Percentiles rank a stretch among this genome's conserved stretches.
Evolutionary conservation across 2,888 invertebrate genomes (phyloP).

Genomic region (Catocala fraxini): DNA sequence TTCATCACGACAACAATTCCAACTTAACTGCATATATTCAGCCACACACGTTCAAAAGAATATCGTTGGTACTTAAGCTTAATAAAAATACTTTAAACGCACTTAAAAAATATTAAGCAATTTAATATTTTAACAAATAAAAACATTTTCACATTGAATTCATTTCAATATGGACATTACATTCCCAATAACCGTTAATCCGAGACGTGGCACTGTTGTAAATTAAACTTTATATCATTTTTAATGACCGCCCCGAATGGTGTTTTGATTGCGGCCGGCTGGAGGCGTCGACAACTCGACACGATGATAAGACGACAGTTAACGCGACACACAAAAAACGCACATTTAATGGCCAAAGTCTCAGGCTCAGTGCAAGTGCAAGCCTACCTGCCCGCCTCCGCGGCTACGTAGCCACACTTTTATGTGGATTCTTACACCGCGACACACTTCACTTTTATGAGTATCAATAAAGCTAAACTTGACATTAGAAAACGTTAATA

Average conservation of each 20-base stretch:
- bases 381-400: slow-evolving; percentile 40
- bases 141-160: slow-evolving; percentile 73
- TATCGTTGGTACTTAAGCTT: not conserved
- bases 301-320: slow-evolving; percentile 85
- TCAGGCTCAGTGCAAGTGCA: slow-evolving; percentile 40
- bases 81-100: slow-evolving; percentile 6
- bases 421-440: slow-evolving; percentile 79
- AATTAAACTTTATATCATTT: slow-evolving; percentile 87
- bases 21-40: not conserved
- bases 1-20: not conserved
- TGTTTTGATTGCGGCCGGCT: slow-evolving; percentile 86
- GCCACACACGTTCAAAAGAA: not conserved
- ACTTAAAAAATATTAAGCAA: slow-evolving; percentile 46
- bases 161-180: slow-evolving; percentile 76
- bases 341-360: slow-evolving; percentile 78
- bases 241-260: slow-evolving; percentile 84
- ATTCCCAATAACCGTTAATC: slow-evolving; percentile 83
- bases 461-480: slow-evolving; percentile 71
- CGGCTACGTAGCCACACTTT: slow-evolving; percentile 63
- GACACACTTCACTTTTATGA: slow-evolving; percentile 81
- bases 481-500: slow-evolving; percentile 75
- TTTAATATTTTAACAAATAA: slow-evolving; percentile 72
- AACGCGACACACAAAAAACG: slow-evolving; percentile 81
- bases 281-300: slow-evolving; percentile 88
- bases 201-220: slow-evolving; percentile 77